phyloP scores from a whole-genome alignment of 2,113 vertebrate genomes.

The Petaurus breviceps region DNA sequence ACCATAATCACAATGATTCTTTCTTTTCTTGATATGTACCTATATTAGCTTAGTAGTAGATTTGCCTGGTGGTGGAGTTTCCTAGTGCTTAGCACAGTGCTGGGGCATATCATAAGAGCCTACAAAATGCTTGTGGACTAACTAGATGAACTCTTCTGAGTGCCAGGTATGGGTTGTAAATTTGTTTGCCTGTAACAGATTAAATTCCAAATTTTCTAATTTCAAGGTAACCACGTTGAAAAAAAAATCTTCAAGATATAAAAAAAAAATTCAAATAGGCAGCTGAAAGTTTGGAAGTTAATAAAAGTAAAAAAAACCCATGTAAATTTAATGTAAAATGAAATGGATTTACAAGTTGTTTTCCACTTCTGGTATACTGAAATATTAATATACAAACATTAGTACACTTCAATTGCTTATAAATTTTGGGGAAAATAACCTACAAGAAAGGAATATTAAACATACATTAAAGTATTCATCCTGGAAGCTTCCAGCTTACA shows the following conservation, averaged over 20 bases:
- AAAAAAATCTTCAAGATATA: constrained; percentile 45
- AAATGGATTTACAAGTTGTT: constrained; percentile 48
- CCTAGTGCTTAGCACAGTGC: background rate
- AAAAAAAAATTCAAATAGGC: constrained; percentile 30
- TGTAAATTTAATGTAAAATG: constrained; percentile 40
- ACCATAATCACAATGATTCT: background rate
- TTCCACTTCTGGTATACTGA: constrained; percentile 59
- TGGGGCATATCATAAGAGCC: background rate
- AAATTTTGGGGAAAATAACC: constrained; percentile 34
- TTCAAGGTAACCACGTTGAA: constrained; percentile 52
- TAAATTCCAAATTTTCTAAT: constrained; percentile 38
- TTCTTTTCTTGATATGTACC: background rate
- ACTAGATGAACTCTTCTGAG: background rate
- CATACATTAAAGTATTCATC: constrained; percentile 17
- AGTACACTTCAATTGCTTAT: constrained; percentile 22
- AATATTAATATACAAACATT: constrained; percentile 26
- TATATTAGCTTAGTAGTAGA: background rate
- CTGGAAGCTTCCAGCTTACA: constrained; percentile 29
- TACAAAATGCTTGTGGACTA: background rate
- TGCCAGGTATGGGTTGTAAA: background rate
- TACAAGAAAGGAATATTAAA: background rate
- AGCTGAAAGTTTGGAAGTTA: constrained; percentile 48
- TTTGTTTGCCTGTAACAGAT: constrained; percentile 28
- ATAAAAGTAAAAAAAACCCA: constrained; percentile 44
- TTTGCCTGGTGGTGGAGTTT: background rate